Evolutionary conservation across 1,140 invertebrate genomes (phyloP).

Genomic region (Aethina tumida): DNA sequence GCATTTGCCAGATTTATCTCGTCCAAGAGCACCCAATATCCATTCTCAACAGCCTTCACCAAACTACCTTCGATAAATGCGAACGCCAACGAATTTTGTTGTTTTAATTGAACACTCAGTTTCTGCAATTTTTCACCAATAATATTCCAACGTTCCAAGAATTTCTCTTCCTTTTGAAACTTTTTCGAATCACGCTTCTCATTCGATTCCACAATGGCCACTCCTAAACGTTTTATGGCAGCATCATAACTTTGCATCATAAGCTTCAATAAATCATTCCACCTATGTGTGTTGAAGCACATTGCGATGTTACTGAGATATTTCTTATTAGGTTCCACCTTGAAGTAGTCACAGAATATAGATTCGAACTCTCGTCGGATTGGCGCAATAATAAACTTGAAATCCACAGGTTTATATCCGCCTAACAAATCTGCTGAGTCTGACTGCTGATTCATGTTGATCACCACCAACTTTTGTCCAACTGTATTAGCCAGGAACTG

Average conservation of each 20-base stretch:
- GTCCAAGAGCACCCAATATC: conserved; percentile 91
- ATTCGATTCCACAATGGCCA: conserved; percentile 5
- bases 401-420: conserved; percentile 92
- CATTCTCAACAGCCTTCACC: conserved; percentile 80
- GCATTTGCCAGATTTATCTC: conserved; percentile 96
- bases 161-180: conserved; percentile 32
- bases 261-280: conserved; percentile 59
- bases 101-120: conserved; percentile 57
- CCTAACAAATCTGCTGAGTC: conserved; percentile 93
- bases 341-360: conserved; percentile 72
- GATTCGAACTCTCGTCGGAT: conserved; percentile 75
- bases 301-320: conserved; percentile 71
- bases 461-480: conserved; percentile 77
- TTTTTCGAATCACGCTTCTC: conserved; percentile 10
- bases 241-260: conserved; percentile 67
- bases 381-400: conserved; percentile 73
- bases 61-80: conserved; percentile 89
- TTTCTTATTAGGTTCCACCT: conserved; percentile 68
- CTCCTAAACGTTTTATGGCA: conserved; percentile 45
- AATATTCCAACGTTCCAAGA: conserved; percentile 36
- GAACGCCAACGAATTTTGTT: conserved; percentile 70
- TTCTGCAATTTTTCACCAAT: conserved; percentile 63
- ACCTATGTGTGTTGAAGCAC: conserved; percentile 64
- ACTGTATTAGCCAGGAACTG: conserved; percentile 83
- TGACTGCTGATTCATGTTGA: conserved; percentile 99